Conservation (phyloP, 2,888 invertebrate genomes). For the Oegoconia quadripuncta region DNA sequence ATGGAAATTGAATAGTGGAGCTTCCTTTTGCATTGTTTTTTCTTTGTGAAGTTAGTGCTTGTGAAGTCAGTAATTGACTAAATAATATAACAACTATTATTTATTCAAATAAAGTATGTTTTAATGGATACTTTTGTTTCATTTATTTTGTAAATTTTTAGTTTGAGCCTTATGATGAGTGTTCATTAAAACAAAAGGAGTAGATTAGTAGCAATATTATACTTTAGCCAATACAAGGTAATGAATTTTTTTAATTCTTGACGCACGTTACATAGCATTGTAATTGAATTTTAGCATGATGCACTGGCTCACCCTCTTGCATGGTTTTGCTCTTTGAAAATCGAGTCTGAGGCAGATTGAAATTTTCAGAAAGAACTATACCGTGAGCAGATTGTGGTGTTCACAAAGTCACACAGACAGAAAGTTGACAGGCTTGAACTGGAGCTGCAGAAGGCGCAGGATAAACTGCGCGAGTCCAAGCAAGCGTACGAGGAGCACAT, state of each 20-base stretch:
- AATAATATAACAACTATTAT: conserved; percentile 39
- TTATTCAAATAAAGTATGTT: conserved; percentile 49
- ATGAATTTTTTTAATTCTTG: conserved; percentile 25
- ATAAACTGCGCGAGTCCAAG: conserved; percentile 61
- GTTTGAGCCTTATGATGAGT: conserved; percentile 30
- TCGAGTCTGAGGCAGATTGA: background rate
- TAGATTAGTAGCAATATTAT: conserved; percentile 11
- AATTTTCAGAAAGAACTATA: conserved; percentile 79
- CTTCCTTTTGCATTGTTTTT: conserved; percentile 26
- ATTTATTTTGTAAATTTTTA: conserved; percentile 36
- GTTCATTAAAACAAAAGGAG: conserved; percentile 43
- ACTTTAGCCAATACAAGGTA: conserved; percentile 53
- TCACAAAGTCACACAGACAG: conserved; percentile 69
- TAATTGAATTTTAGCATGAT: conserved; percentile 38
- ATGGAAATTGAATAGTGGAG: conserved; percentile 53
- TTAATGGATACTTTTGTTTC: conserved; percentile 63
- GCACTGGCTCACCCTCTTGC: conserved; percentile 17
- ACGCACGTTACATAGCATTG: conserved; percentile 16
- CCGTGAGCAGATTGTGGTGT: conserved; percentile 79
- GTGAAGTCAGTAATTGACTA: conserved; percentile 34
- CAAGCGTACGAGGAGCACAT: conserved; percentile 61
- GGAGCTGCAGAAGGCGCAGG: conserved; percentile 72
- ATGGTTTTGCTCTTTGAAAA: conserved; percentile 16
- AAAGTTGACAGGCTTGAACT: conserved; percentile 79
- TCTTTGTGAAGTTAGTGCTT: conserved; percentile 37